Base-by-base conservation (phyloP, 2,113 vertebrate genomes). In the Oryzias melastigma region DNA sequence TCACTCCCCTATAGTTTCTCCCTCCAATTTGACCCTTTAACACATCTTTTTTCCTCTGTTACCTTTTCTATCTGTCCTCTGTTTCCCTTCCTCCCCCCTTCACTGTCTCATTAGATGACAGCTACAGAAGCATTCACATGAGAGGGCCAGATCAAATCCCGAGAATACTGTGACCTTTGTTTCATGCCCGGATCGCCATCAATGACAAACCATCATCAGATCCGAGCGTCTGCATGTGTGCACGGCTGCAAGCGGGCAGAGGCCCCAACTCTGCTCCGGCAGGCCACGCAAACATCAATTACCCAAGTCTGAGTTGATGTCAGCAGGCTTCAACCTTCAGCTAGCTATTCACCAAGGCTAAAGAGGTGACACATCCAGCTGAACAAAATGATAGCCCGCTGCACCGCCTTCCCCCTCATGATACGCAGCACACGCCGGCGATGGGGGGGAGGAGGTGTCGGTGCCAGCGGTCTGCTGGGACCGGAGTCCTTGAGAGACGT, bases 201-300 rank as follows among this genome's bases (percentile, higher is more conserved):
- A 81, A 82, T 85, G 88, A 91, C 88, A 87, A 81, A 73, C 82
- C 77, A 86, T 89, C 87, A 89, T 82, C 78, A 65, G 57, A 35
- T 35, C 35, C 35, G 64, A 68, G 44, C 75, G 79, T 40, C 29
- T 50, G 80, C 57, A 27, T 35, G 79, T 63, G 81, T 71, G 67
- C 65, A 20, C 52, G 46, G 15, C 5, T 7, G 35, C 42, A 16
- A 22, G 62, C 68, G 14, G 35, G 45, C 59, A 54, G 43, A 75
- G 48, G 74, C 69, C 73, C 42, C 54, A 64, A 44, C 13, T n/a
- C 15, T 44, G 17, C 40, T 44, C 52, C 64, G 82, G 70, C 54
- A 55, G 54, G 54, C 24, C 43, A 16, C 62, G 64, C 46, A 55
- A 58, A 52, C 58, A 48, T 19, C 56, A 52, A n/a, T 4, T 66